A percentile compares a stretch with the other conserved stretches of the same genome.
Conservation (phyloP, 2,113 vertebrate genomes). For the Plecotus auritus region DNA sequence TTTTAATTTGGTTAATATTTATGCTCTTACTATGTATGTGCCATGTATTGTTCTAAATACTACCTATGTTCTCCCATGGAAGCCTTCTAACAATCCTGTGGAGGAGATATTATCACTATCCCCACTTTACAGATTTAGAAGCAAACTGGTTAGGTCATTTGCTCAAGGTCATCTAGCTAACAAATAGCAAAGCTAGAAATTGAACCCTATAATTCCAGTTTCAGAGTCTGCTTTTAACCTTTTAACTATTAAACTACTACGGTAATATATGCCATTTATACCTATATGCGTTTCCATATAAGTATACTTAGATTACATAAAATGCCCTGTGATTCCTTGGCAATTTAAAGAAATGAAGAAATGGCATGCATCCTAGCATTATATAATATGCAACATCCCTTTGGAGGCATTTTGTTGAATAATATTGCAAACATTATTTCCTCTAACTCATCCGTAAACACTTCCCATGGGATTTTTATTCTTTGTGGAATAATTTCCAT, state of each 20-base stretch:
- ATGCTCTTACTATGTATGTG: background rate
- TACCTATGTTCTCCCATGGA: background rate
- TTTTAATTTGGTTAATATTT: background rate
- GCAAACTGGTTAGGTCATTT: background rate
- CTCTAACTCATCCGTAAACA: constrained; percentile 39
- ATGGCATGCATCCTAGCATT: background rate
- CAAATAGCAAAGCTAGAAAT: background rate
- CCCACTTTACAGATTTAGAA: background rate
- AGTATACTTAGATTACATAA: constrained; percentile 24
- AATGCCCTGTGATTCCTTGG: background rate
- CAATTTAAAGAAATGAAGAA: constrained; percentile 35
- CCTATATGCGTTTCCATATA: background rate
- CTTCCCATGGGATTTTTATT: constrained; percentile 3
- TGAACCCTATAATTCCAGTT: background rate
- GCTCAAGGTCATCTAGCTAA: background rate
- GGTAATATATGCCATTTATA: background rate
- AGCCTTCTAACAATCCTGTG: background rate
- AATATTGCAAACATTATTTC: constrained; percentile 32
- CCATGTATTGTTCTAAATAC: background rate
- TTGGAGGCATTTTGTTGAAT: constrained; percentile 17
- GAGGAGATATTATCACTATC: background rate
- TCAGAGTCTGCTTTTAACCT: background rate
- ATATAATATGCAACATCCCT: background rate
- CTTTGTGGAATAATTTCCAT: constrained; percentile 49
- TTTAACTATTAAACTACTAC: background rate